A percentile compares a stretch with the other conserved stretches of the same genome.
These are phyloP conservation scores for Catalaphyllia jardinei DNA, from an alignment of 64 coral and sea anemone genomes.

Conservation along the genomic window DNA sequence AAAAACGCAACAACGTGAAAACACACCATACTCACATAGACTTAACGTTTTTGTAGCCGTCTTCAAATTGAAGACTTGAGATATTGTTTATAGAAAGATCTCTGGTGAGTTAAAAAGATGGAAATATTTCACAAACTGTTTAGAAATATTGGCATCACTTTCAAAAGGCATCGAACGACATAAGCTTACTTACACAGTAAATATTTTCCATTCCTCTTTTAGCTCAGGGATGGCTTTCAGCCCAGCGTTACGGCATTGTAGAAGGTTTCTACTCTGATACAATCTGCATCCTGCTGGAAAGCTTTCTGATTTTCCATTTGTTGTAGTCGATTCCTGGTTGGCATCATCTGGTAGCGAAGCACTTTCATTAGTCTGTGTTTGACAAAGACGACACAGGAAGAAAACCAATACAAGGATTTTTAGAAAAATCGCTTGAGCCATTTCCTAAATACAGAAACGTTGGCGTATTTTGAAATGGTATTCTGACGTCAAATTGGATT, in stretches of 20 bases:
- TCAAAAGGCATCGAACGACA: too few species aligned
- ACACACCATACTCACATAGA: not conserved
- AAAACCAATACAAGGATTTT: not conserved
- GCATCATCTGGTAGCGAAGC: not conserved
- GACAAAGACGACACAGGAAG: not conserved
- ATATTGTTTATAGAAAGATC: conserved; percentile 33
- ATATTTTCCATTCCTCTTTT: not conserved
- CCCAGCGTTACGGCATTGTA: conserved; percentile 19
- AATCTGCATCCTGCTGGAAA: conserved; percentile 4
- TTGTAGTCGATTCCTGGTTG: not conserved
- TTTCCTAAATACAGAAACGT: not conserved
- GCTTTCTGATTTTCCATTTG: not conserved
- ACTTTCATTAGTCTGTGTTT: not conserved
- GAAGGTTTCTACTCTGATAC: conserved; percentile 2
- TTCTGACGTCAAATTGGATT: conserved; percentile 24
- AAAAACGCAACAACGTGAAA: not conserved
- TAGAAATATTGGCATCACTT: not conserved
- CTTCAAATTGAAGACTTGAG: conserved; percentile 13
- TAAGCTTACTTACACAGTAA: conserved; percentile 12
- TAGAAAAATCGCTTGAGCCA: not conserved
- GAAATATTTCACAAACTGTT: not conserved
- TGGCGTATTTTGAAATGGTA: not conserved
- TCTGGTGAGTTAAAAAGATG: not conserved
- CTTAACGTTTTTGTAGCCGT: conserved; percentile 25
- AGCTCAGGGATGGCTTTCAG: not conserved